phyloP scores from a whole-genome alignment of 2,888 invertebrate genomes.

The Ellobium chinense region DNA sequence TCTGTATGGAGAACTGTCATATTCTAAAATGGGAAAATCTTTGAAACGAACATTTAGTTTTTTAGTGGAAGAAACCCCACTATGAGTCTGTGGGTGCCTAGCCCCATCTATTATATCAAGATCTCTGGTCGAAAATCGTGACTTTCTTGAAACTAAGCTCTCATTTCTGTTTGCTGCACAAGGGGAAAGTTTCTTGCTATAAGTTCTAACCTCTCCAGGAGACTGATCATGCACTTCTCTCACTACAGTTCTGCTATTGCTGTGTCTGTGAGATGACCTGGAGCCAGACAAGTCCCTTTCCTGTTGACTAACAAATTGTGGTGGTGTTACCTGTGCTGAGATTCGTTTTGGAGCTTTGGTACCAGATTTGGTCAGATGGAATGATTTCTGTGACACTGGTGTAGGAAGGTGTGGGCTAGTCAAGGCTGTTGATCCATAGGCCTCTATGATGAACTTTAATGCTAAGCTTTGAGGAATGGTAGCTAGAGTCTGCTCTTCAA shows the following conservation, averaged over 20 bases:
- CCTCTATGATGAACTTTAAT: slow-evolving; percentile 39
- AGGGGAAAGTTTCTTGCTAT: background rate
- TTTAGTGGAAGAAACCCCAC: slow-evolving; percentile 33
- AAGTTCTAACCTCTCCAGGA: background rate
- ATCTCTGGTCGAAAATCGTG: background rate
- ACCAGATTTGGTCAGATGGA: background rate
- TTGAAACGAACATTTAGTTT: slow-evolving; percentile 38
- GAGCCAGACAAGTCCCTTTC: background rate
- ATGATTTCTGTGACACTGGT: slow-evolving; percentile 5
- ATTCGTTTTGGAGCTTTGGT: background rate
- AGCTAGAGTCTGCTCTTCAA: background rate
- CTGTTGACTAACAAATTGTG: background rate
- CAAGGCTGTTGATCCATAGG: slow-evolving; percentile 14
- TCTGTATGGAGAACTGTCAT: background rate
- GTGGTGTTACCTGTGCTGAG: background rate
- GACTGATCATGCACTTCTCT: background rate
- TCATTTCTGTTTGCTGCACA: background rate
- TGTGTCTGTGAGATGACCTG: background rate
- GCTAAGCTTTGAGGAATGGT: slow-evolving; percentile 24
- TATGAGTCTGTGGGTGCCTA: background rate
- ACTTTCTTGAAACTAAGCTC: background rate
- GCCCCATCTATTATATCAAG: background rate
- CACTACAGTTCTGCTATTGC: too few relatives aligned
- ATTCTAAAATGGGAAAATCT: background rate
- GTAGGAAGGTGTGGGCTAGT: background rate